Conservation (phyloP, 2,113 vertebrate species). For the Phoenicopterus ruber region DNA sequence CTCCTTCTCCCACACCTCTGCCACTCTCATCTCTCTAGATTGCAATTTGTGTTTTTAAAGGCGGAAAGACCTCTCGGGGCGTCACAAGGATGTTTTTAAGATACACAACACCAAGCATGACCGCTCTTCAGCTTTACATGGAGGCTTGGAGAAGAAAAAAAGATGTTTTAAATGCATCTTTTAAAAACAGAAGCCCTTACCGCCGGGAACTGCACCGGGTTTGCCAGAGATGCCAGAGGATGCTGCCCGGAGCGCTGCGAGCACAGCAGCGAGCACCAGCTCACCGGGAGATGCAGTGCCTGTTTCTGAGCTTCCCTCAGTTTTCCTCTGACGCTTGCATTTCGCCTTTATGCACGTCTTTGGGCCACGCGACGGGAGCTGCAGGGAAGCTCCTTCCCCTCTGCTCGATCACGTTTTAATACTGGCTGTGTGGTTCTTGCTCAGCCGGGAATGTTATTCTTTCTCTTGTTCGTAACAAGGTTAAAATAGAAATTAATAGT, state of each 20-base stretch:
- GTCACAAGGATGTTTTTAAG: background rate
- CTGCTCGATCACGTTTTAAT: rapidly evolving
- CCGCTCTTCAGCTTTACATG: background rate
- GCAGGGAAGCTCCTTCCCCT: background rate
- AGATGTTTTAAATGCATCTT: background rate
- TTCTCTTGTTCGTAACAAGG: background rate
- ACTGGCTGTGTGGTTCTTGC: background rate
- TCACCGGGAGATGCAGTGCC: background rate
- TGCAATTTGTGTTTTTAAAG: background rate
- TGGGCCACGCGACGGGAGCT: background rate
- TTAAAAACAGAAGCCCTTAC: background rate
- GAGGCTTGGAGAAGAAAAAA: background rate
- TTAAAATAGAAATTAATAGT: background rate
- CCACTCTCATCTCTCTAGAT: background rate
- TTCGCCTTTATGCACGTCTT: background rate
- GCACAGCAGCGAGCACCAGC: background rate
- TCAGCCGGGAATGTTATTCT: background rate
- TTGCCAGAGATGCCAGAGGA: background rate
- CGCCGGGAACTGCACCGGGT: background rate
- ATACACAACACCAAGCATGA: background rate
- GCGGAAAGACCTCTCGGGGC: background rate
- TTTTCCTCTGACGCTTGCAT: background rate
- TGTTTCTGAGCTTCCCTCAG: background rate
- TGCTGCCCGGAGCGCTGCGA: rapidly evolving
- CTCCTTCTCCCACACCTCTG: background rate